A percentile compares a stretch with the other conserved stretches of the same genome.
Evolutionary conservation across 2,113 vertebrate species (phyloP).

Genomic region (Cyprinodon brontotheroides): DNA sequence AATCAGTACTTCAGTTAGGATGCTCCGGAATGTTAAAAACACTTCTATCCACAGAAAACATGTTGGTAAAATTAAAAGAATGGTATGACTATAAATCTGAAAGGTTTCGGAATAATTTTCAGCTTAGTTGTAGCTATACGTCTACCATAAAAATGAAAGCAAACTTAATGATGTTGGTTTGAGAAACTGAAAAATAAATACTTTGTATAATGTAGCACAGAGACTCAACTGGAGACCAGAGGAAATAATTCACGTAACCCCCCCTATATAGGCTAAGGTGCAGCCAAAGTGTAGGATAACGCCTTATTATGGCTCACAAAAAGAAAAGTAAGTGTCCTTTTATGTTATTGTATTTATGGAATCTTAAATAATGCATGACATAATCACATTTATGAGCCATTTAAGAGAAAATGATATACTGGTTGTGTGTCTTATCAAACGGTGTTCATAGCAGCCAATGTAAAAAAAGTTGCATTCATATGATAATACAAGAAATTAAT

Average conservation of each 20-base stretch:
- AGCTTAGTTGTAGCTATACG: not conserved
- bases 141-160: not conserved
- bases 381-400: not conserved
- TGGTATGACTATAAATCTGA: not conserved
- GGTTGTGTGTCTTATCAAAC: not conserved
- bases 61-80: not conserved
- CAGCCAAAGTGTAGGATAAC: not conserved
- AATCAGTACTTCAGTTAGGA: too few species aligned
- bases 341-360: not conserved
- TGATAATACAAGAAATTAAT: conserved; percentile 52
- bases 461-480: conserved; percentile 41
- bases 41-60: too few species aligned
- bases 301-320: not conserved
- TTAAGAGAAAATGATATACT: conserved; percentile 5
- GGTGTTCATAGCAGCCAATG: not conserved
- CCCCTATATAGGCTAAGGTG: not conserved
- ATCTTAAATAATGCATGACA: not conserved
- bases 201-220: not conserved
- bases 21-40: not conserved
- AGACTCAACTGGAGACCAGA: not conserved
- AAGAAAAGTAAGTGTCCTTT: not conserved
- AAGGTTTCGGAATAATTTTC: not conserved
- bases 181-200: not conserved
- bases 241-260: not conserved
- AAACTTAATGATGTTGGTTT: not conserved